Evolutionary conservation across 1,140 invertebrate genomes (phyloP).

Genomic region (Propsilocerus akamusi): DNA sequence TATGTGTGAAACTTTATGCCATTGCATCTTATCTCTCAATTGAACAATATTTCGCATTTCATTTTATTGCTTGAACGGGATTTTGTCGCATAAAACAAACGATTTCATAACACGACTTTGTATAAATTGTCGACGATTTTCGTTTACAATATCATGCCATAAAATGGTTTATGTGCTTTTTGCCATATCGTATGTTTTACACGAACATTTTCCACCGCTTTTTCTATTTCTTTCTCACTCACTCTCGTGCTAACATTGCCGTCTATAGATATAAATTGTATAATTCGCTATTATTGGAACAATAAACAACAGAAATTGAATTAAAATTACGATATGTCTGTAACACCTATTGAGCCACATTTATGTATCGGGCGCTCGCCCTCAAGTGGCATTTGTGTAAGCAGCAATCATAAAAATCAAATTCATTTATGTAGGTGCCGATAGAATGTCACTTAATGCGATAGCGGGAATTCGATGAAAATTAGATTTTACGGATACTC

Average conservation of each 20-base stretch:
- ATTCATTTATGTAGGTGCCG: too few species aligned
- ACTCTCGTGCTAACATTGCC: neutral
- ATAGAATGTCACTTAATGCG: too few species aligned
- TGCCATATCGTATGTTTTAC: neutral
- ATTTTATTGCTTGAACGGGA: neutral
- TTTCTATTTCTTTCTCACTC: too few species aligned
- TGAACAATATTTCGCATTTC: neutral
- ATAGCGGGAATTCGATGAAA: too few species aligned
- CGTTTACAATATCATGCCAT: neutral
- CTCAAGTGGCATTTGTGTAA: too few species aligned
- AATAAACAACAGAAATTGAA: slow-evolving; percentile 3
- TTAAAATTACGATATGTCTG: slow-evolving; percentile 1
- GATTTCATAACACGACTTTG: neutral
- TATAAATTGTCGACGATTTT: neutral
- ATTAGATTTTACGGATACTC: too few species aligned
- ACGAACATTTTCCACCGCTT: too few species aligned
- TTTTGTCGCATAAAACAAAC: neutral
- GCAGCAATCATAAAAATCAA: too few species aligned
- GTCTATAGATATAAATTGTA: too few species aligned
- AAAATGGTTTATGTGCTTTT: neutral
- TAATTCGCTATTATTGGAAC: slow-evolving; percentile 2
- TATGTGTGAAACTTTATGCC: too few species aligned
- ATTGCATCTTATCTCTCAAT: neutral
- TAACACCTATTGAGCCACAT: slow-evolving; percentile 1
- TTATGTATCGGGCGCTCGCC: too few species aligned